phyloP scores from a whole-genome alignment of 2,113 vertebrate genomes.

The Progne subis region DNA sequence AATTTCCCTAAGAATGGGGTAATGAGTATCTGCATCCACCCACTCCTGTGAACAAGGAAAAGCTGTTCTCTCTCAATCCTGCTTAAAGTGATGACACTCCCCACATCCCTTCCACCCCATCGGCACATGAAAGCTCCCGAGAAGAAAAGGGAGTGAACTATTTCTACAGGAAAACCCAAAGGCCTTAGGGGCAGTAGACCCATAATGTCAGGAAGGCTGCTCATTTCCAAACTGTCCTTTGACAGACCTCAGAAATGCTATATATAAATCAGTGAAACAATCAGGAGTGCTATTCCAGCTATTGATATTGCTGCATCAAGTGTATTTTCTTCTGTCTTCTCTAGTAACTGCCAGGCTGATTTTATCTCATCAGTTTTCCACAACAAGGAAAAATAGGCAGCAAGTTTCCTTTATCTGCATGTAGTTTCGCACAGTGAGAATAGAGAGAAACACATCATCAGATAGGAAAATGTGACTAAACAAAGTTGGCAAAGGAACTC shows the following conservation, averaged over 20 bases:
- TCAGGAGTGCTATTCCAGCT: neutral
- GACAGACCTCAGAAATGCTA: neutral
- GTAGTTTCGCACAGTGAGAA: slow-evolving; percentile 16
- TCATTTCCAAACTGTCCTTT: neutral
- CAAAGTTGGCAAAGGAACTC: slow-evolving; percentile 55
- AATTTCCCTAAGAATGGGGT: slow-evolving; percentile 25
- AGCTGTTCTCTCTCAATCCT: slow-evolving; percentile 18
- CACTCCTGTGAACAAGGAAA: slow-evolving; percentile 24
- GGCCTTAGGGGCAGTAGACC: neutral
- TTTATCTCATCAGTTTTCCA: slow-evolving; percentile 18
- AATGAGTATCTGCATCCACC: slow-evolving; percentile 12
- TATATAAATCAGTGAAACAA: neutral
- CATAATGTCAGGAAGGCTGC: neutral
- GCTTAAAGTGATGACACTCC: neutral
- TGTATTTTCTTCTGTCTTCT: neutral
- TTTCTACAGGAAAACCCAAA: neutral
- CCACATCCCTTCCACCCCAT: neutral
- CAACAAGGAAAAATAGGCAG: slow-evolving; percentile 29
- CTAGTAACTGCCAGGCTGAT: slow-evolving; percentile 20
- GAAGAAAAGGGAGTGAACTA: neutral
- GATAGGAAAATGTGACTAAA: slow-evolving; percentile 65
- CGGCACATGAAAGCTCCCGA: neutral
- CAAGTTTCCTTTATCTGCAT: slow-evolving; percentile 18
- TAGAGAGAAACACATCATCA: slow-evolving; percentile 29
- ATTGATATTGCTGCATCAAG: neutral